Evolutionary conservation across 2,113 vertebrate species (phyloP).

Genomic region (Aldabrachelys gigantea): DNA sequence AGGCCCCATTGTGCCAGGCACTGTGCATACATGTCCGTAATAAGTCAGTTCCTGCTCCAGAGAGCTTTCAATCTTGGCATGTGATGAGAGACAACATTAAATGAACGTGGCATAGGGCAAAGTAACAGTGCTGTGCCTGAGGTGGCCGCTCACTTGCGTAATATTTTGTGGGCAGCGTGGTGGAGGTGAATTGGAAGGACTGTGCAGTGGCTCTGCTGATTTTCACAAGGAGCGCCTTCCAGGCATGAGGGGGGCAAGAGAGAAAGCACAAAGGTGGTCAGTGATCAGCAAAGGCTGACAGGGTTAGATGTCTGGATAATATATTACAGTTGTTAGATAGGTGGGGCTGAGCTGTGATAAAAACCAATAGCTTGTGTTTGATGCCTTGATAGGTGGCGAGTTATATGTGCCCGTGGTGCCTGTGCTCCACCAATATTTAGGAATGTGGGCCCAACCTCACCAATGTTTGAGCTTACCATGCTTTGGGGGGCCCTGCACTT

Average conservation of each 20-base stretch:
- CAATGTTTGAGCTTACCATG: too few relatives aligned
- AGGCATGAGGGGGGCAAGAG: background rate
- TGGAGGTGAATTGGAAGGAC: background rate
- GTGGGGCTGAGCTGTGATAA: background rate
- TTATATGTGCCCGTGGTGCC: too few relatives aligned
- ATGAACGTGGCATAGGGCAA: background rate
- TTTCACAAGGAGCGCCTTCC: background rate
- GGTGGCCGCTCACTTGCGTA: fast-evolving
- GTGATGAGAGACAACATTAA: background rate
- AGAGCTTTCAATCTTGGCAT: background rate
- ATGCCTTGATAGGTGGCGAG: background rate
- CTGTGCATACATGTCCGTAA: fast-evolving
- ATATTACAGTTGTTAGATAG: background rate
- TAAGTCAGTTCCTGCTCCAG: background rate
- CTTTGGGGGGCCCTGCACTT: too few relatives aligned
- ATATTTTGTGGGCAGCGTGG: fast-evolving
- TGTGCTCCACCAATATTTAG: too few relatives aligned
- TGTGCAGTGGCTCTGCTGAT: background rate
- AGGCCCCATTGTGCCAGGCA: background rate
- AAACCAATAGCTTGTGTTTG: background rate
- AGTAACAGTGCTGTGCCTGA: background rate
- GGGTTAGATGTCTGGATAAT: background rate
- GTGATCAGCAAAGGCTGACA: background rate
- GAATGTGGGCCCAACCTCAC: too few relatives aligned
- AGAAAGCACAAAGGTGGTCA: background rate